Evolutionary conservation across 2,113 vertebrate genomes (phyloP).

Genomic region (Anser brachyrhynchus): DNA sequence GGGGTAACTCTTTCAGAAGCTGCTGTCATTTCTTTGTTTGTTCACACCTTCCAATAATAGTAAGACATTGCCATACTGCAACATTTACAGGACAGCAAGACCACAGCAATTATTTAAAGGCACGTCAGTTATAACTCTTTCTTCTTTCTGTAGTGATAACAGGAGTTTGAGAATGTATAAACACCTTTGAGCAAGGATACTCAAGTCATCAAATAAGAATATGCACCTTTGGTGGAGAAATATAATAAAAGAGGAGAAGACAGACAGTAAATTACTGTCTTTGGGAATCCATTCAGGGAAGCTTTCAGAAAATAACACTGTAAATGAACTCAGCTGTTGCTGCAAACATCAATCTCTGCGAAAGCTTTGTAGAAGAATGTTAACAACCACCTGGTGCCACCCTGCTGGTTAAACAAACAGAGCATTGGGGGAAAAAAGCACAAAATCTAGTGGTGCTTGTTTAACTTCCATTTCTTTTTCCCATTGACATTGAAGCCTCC

Average conservation of each 20-base stretch:
- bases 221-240: not conserved
- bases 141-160: not conserved
- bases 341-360: not conserved
- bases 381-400: constrained; percentile 49
- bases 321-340: not conserved
- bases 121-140: not conserved
- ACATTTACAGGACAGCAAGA: not conserved
- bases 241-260: constrained; percentile 7
- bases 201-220: constrained; percentile 2
- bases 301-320: not conserved
- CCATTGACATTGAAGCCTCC: not conserved
- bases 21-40: not conserved
- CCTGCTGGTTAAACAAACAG: constrained; percentile 47
- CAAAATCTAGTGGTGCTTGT: not conserved
- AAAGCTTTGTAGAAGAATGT: not conserved
- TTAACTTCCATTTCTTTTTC: constrained; percentile 23
- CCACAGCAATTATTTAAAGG: not conserved
- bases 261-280: not conserved
- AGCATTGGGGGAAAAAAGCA: not conserved
- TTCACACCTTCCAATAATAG: not conserved
- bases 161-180: constrained; percentile 17
- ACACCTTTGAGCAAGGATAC: not conserved
- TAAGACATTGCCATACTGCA: not conserved
- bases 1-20: not conserved
- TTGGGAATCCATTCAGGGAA: not conserved